A percentile compares a stretch with the other conserved stretches of the same genome.
These are phyloP conservation scores for Argopecten irradians DNA, from an alignment of 1,140 invertebrate species.

Conservation along the genomic window DNA sequence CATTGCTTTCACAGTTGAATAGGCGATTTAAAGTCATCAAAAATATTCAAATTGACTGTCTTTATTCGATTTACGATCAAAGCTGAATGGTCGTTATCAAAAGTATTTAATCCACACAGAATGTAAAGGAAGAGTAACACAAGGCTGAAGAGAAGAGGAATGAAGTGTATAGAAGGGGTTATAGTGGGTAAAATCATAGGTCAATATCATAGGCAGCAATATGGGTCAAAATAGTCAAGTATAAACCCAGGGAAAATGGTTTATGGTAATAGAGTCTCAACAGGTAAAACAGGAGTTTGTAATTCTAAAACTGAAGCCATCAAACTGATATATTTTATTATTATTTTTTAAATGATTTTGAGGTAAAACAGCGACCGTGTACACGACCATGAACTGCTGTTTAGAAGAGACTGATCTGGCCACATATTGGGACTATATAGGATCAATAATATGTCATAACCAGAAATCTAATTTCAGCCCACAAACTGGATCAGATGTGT, in stretches of 20 bases:
- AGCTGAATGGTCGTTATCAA: background rate
- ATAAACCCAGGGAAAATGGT: no score
- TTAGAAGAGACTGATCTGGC: background rate
- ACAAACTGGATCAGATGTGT: constrained; percentile 6
- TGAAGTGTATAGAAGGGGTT: background rate
- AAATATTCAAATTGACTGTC: constrained; percentile 9
- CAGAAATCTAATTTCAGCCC: constrained; percentile 14
- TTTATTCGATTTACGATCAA: background rate
- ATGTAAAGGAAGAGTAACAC: background rate
- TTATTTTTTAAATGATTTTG: no score
- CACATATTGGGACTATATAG: background rate
- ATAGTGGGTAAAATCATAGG: background rate
- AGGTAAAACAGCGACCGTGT: no score
- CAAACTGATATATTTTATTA: no score
- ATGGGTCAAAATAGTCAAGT: background rate
- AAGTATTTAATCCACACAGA: background rate
- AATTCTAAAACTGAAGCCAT: no score
- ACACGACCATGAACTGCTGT: no score
- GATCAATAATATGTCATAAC: constrained; percentile 17
- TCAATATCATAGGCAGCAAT: background rate
- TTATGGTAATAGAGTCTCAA: no score
- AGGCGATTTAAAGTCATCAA: background rate
- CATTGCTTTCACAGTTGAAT: constrained; percentile 9
- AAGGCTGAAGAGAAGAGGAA: background rate
- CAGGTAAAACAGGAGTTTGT: no score